Percentiles rank a stretch among this genome's conserved stretches.
Conservation (phyloP, 1,140 invertebrate genomes). For the Uloborus diversus region DNA sequence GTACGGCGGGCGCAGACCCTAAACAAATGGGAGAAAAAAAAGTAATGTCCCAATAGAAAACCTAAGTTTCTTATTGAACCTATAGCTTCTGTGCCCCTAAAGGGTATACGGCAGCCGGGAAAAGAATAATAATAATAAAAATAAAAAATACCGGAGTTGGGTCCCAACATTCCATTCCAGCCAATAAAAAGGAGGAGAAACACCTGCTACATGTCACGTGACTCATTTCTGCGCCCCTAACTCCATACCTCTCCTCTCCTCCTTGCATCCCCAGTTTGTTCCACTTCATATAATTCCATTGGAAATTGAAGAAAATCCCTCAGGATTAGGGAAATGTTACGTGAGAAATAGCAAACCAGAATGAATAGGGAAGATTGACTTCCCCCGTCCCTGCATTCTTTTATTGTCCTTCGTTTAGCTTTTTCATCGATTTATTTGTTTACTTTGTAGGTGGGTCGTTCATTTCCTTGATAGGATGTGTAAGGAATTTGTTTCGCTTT, state of each 20-base stretch:
- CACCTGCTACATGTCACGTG: conserved; percentile 54
- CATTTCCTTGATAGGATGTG: no score
- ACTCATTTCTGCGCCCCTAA: conserved; percentile 45
- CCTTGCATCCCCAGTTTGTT: conserved; percentile 17
- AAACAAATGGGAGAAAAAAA: conserved; percentile 12
- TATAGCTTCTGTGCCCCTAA: conserved; percentile 8
- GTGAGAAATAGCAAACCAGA: conserved; percentile 29
- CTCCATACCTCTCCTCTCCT: background rate
- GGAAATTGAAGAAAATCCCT: conserved; percentile 54
- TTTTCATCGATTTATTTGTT: no score
- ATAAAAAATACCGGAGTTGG: conserved; percentile 20
- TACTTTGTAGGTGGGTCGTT: no score
- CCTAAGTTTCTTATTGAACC: conserved; percentile 44
- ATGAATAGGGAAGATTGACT: background rate
- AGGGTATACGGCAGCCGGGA: conserved; percentile 14
- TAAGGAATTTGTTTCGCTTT: no score
- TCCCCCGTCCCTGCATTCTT: no score
- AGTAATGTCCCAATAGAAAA: conserved; percentile 19
- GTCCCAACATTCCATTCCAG: conserved; percentile 45
- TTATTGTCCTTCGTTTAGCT: no score
- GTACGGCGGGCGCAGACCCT: background rate
- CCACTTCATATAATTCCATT: conserved; percentile 55
- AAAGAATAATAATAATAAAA: conserved; percentile 16
- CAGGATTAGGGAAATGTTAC: conserved; percentile 53
- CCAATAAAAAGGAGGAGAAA: conserved; percentile 52